Base-by-base conservation (phyloP, 1,140 invertebrate species). In the Trypoxylus dichotomus region DNA sequence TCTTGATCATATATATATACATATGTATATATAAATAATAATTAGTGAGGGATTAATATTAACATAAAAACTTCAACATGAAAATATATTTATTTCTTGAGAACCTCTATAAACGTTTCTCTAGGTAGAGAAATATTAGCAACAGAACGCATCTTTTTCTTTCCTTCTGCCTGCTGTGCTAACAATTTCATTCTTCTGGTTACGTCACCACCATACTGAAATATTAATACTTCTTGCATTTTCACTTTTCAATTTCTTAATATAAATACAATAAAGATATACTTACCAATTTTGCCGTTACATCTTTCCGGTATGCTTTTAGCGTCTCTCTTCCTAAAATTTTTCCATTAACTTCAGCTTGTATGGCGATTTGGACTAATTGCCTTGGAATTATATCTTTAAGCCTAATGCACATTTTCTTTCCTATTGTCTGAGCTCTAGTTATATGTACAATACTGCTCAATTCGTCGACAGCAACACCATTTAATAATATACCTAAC, bases 81-180 rank as follows among this genome's bases (percentile, higher is more conserved):
- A 15, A 54, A 54, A 54, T n/a, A 54, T 19, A 6, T 75, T 88
- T 90, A 95, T 89, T 90, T 91, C 86, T 96, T 96, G 3, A 99
- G 86, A 77, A 98, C 91, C 87, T 97, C 93, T 80, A 99, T 96
- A 87, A 99, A 99, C 11, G 96, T 96, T 84, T 99, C 94, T 87
- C 96, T 91, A 7, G 96, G 96, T 79, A 99, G 88, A 83, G 93
- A 90, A 79, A 99, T 94, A 83, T 96, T 97, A 54, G 96, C 97
- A 78, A 98, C 89, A 89, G 93, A 93, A 84, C 93, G 91, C 93
- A 99, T 93, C 87, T 93, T 92, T 85, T 96, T 96, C 85, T 99
- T 99, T 7, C 97, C 97, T 84, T 97, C 95, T 2, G 93, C 90
- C 88, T 99, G 98, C 83, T 93, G 90, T 79, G 92, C 92, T 11